Evolutionary conservation across 2,113 vertebrate genomes (phyloP).

Genomic region (Podarcis raffonei): DNA sequence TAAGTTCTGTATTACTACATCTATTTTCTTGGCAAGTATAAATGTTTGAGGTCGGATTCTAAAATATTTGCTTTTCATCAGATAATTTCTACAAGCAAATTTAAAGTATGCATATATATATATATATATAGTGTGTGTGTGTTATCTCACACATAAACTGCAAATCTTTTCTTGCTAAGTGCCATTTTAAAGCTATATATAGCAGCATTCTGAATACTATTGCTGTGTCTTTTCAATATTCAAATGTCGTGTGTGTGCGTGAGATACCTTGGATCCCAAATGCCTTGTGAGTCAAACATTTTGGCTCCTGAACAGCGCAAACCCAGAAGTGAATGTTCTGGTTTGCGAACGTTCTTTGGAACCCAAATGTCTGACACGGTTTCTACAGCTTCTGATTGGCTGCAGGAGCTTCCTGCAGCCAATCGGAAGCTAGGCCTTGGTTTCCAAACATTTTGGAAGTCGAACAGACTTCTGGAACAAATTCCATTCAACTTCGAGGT

Average conservation of each 20-base stretch:
- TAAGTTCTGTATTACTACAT: not conserved
- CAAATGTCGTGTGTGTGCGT: not conserved
- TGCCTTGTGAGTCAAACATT: no score
- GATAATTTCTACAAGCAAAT: conserved; percentile 20
- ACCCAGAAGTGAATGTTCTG: no score
- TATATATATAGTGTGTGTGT: not conserved
- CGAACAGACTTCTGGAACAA: no score
- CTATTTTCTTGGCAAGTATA: conserved; percentile 23
- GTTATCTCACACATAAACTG: not conserved
- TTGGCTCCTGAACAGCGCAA: no score
- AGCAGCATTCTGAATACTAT: not conserved
- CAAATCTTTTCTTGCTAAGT: conserved; percentile 16
- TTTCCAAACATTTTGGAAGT: no score
- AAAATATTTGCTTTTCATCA: conserved; percentile 16
- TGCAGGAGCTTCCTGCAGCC: no score
- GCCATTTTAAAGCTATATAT: conserved; percentile 8
- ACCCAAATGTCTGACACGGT: accelerated
- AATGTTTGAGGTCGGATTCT: conserved; percentile 28
- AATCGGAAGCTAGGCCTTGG: no score
- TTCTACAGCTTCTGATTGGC: no score
- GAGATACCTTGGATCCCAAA: no score
- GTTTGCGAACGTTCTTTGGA: no score
- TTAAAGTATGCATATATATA: not conserved
- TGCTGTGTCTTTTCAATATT: not conserved
- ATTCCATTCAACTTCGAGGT: no score